Percentiles rank a stretch among this genome's conserved stretches.
phyloP scores from a whole-genome alignment of 2,113 vertebrate genomes.

The Oryzias javanicus region DNA sequence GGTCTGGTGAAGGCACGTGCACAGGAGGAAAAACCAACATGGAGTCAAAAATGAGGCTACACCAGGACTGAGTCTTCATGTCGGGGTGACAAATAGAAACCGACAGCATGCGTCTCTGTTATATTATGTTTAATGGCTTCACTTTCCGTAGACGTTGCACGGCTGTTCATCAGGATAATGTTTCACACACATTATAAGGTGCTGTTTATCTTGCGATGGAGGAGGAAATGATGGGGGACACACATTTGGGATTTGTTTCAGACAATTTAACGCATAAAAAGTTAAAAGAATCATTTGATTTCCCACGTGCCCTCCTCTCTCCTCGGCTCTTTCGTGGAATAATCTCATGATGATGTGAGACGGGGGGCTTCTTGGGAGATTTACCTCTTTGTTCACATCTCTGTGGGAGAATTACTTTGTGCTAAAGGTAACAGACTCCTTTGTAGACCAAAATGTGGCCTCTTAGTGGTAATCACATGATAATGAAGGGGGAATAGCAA shows the following conservation, averaged over 20 bases:
- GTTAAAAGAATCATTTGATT: slow-evolving; percentile 32
- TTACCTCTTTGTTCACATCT: slow-evolving; percentile 37
- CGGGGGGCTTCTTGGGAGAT: slow-evolving; percentile 19
- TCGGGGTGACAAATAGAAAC: slow-evolving; percentile 68
- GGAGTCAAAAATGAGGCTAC: slow-evolving; percentile 46
- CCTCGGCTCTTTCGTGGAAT: slow-evolving; percentile 10
- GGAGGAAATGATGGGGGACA: slow-evolving; percentile 21
- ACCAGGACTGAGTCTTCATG: slow-evolving; percentile 43
- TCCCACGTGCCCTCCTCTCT: slow-evolving; percentile 15
- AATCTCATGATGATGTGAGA: slow-evolving; percentile 27
- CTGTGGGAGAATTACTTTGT: slow-evolving; percentile 5
- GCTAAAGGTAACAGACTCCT: slow-evolving; percentile 27
- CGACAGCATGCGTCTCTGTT: slow-evolving; percentile 71
- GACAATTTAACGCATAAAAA: slow-evolving; percentile 52
- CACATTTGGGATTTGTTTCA: slow-evolving; percentile 37
- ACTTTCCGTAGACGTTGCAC: slow-evolving; percentile 54
- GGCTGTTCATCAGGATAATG: slow-evolving; percentile 69
- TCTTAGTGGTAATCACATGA: slow-evolving; percentile 62
- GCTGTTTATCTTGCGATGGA: slow-evolving; percentile 55
- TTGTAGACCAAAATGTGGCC: slow-evolving; percentile 57
- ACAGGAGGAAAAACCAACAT: slow-evolving; percentile 8
- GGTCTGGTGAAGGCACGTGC: slow-evolving; percentile 37
- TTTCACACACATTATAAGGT: slow-evolving; percentile 61
- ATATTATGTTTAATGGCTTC: slow-evolving; percentile 73
- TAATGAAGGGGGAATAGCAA: slow-evolving; percentile 55